Base-by-base conservation (phyloP, 2,888 invertebrate genomes). In the Galerucella calmariensis region DNA sequence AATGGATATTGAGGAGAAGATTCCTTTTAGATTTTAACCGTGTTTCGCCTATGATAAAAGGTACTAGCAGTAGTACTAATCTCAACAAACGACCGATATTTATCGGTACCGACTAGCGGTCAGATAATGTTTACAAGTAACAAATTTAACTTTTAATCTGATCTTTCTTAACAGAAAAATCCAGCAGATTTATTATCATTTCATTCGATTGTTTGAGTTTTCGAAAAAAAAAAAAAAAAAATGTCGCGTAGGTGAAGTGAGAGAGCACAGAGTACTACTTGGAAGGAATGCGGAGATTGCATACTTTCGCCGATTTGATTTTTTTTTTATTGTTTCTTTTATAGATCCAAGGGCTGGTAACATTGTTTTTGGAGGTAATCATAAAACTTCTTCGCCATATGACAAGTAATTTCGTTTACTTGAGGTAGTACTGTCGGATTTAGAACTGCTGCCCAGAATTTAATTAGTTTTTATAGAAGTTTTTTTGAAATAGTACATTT, bases 141-240 rank as follows among this genome's bases (percentile, higher is more conserved):
- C 63, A 63, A 63, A 63, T 63, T 63, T 63, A 63, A 16, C 63
- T 44, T 63, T 44, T 63, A 63, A 63, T 63, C 63, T 63, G 63
- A 63, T 63, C 63, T 14, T 24, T 9, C 41, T 53, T 12, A 16
- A 2, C 53, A 53, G n/a, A 53, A 63, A 63, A 63, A 63, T 35
- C 44, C 3, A 35, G 14, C 35, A 10, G 63, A 63, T 63, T 63
- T 63, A 63, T 63, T 63, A 63, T 27, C 3, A 41, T 41, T 63
- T 62, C 27, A 2, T 62, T 62, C 61, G 41, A 62, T 62, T 62
- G 61, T 35, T 62, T 35, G 35, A 6, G 12, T 48, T 48, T 62
- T 41, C 41, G 16, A 35, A 11, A n/a, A n/a, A 11, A 46, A 3
- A 46, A 11, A 51, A 51, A 14, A 53, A n/a, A 41, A 63, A 44